Evolutionary conservation across 1,140 invertebrate species (phyloP).

Genomic region (Drosophila bocqueti): DNA sequence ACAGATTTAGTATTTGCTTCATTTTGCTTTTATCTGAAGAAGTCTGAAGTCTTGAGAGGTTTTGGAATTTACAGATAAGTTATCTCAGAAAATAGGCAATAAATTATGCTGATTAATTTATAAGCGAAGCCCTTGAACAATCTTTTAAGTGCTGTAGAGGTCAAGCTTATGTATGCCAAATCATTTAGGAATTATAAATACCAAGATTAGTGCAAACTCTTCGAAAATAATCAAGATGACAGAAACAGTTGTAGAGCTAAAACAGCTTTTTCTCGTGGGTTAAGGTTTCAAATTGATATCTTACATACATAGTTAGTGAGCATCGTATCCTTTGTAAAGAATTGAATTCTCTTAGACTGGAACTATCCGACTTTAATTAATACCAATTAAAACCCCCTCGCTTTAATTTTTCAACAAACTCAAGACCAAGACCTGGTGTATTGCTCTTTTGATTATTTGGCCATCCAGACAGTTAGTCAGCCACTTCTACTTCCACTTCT

Average conservation of each 20-base stretch:
- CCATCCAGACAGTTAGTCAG: conserved; percentile 63
- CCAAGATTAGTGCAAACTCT: neutral
- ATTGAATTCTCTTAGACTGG: neutral
- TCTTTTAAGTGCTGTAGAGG: neutral
- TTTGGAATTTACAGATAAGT: conserved; percentile 15
- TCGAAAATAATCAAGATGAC: neutral
- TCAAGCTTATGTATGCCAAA: neutral
- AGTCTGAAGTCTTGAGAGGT: neutral
- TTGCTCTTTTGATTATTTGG: conserved; percentile 27
- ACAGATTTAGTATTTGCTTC: conserved; percentile 11
- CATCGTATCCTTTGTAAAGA: neutral
- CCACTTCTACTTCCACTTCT: conserved; percentile 47
- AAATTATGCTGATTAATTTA: conserved; percentile 15
- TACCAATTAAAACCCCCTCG: neutral
- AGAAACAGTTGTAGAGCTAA: neutral
- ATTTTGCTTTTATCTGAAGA: conserved; percentile 16
- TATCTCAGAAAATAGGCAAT: conserved; percentile 9
- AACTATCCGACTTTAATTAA: conserved; percentile 5
- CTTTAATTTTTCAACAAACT: neutral
- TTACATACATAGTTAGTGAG: too few relatives aligned
- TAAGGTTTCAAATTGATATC: too few relatives aligned
- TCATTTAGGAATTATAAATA: neutral
- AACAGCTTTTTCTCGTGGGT: neutral
- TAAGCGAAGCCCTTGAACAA: neutral
- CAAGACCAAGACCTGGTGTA: neutral